Base-by-base conservation (phyloP, 1,140 invertebrate genomes). In the Battus philenor region DNA sequence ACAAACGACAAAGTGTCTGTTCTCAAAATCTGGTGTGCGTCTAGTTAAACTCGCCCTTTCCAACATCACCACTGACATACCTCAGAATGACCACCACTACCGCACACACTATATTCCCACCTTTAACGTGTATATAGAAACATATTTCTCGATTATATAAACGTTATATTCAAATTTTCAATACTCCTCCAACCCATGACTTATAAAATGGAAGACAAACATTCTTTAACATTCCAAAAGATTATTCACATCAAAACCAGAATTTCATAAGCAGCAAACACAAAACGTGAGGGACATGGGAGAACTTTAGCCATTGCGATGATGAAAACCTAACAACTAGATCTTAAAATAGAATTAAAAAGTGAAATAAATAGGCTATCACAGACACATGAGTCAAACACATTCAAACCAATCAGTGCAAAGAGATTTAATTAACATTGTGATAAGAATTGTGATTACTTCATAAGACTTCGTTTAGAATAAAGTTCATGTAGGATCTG, bases 311-410 rank as follows among this genome's bases (percentile, higher is more conserved):
- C 62, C 77, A 78, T 75, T 77, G 70, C 54, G 31, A 59, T n/a
- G 39, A 58, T 51, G 24, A 46, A 44, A 51, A 39, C 38, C 38
- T 54, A 64, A 61, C 50, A 47, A 55, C 62, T 70, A 74, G 22
- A 60, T 47, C 30, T 55, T 62, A 59, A 59, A 44, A 59, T 41
- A 46, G 69, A 57, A 66, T 31, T 56, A 49, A 50, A 33, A 49
- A 67, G 59, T 62, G 58, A 79, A 80, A 83, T 80, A 83, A 79
- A 79, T 80, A 72, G 60, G 63, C 74, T 83, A 83, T 83, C 79
- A 80, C 79, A 83, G 79, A 79, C 75, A 72, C 65, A 78, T 71
- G 73, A 81, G 73, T 78, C 69, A 60, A 59, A 68, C 66, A 67
- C 58, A 61, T 63, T 59, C 68, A 65, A 80, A 70, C 59, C 64